Evolutionary conservation across 2,113 vertebrate genomes (phyloP).

Genomic region (Neofelis nebulosa): DNA sequence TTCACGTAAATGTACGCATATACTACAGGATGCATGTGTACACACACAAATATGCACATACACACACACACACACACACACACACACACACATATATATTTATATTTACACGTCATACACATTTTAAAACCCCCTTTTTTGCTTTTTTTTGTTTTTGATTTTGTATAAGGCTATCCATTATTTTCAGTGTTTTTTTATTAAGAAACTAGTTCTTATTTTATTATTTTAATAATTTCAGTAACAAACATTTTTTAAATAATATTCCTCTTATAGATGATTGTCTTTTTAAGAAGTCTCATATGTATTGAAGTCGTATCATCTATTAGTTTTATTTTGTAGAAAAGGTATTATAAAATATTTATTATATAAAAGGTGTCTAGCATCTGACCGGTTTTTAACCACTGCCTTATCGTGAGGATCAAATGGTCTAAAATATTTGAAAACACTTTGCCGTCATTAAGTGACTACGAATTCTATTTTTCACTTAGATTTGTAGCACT

Average conservation of each 20-base stretch:
- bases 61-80: too few species aligned
- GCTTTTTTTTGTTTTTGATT: neutral
- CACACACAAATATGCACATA: neutral
- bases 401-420: neutral
- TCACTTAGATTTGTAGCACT: neutral
- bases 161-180: neutral
- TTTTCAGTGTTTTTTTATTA: constrained; percentile 22
- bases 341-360: neutral
- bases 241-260: neutral
- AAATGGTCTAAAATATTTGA: neutral
- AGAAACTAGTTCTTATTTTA: neutral
- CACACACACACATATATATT: neutral
- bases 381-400: neutral
- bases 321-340: neutral
- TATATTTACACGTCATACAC: neutral
- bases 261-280: neutral
- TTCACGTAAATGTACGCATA: neutral
- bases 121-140: neutral
- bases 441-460: neutral
- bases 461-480: neutral
- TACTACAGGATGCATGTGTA: neutral
- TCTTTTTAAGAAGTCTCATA: neutral
- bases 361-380: neutral
- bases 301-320: neutral
- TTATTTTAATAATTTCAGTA: neutral